These are phyloP conservation scores for Pachyseris speciosa DNA, from an alignment of 64 coral and sea anemone species.

Conservation along the genomic window DNA sequence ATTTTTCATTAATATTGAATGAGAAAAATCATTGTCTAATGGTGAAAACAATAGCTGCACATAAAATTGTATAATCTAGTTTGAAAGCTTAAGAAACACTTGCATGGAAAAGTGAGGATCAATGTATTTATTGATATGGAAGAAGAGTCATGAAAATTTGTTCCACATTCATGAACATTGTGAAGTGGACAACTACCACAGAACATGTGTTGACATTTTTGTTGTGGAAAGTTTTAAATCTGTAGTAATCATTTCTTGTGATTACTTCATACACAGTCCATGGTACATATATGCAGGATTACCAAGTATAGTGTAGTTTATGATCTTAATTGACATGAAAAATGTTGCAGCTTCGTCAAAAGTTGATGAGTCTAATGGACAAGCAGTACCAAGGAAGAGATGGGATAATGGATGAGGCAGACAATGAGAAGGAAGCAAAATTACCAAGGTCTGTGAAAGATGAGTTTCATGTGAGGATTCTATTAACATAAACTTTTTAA, in stretches of 20 bases:
- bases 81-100: too few species aligned
- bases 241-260: not conserved
- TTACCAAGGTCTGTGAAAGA: not conserved
- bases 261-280: not conserved
- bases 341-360: slow-evolving; percentile 82
- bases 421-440: slow-evolving; percentile 20
- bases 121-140: too few species aligned
- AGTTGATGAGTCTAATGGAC: slow-evolving; percentile 86
- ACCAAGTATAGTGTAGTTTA: not conserved
- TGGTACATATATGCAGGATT: not conserved
- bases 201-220: not conserved
- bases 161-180: not conserved
- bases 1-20: slow-evolving; percentile 15
- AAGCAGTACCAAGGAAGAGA: slow-evolving; percentile 80
- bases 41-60: not conserved
- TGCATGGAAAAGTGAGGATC: too few species aligned
- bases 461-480: not conserved
- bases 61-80: too few species aligned
- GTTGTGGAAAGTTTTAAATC: not conserved
- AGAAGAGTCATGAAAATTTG: not conserved
- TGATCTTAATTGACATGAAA: not conserved
- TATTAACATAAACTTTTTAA: not conserved
- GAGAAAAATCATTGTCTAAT: not conserved
- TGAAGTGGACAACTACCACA: not conserved
- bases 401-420: slow-evolving; percentile 84